These are phyloP conservation scores for Toxotes jaculatrix DNA, from an alignment of 2,113 vertebrate species.

Conservation along the genomic window DNA sequence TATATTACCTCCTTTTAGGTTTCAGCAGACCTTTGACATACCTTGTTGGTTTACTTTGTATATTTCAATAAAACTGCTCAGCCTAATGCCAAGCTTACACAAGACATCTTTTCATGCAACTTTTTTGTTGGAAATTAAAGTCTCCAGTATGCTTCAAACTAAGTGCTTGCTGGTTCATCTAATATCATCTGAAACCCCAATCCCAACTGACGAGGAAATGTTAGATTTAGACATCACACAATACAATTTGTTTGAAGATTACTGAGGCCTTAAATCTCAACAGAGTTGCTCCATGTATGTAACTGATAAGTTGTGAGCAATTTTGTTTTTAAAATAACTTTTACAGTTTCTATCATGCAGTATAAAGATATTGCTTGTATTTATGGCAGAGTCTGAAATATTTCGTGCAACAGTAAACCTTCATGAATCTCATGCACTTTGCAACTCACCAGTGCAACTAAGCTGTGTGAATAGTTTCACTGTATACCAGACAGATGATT, in stretches of 20 bases:
- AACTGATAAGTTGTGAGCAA: not conserved
- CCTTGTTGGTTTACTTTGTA: not conserved
- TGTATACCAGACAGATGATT: constrained; percentile 52
- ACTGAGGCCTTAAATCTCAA: not conserved
- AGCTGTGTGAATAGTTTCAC: constrained; percentile 61
- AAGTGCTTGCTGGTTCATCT: not conserved
- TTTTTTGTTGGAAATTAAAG: not conserved
- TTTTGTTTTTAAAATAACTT: not conserved
- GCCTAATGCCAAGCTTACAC: not conserved
- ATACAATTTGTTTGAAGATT: not conserved
- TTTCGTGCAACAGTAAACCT: constrained; percentile 53
- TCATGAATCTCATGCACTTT: constrained; percentile 65
- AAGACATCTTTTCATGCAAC: not conserved
- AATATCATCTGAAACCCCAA: not conserved
- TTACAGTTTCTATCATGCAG: constrained; percentile 44
- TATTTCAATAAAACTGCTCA: constrained; percentile 5
- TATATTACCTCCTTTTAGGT: not conserved
- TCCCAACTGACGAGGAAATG: not conserved
- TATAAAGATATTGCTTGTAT: constrained; percentile 9
- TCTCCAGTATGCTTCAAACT: not conserved
- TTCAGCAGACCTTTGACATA: not conserved
- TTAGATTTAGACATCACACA: not conserved
- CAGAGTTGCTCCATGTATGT: not conserved
- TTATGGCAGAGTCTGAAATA: constrained; percentile 9
- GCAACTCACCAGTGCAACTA: constrained; percentile 71